phyloP scores from a whole-genome alignment of 2,797 vertebrate species.

The Telmatherina bonti region DNA sequence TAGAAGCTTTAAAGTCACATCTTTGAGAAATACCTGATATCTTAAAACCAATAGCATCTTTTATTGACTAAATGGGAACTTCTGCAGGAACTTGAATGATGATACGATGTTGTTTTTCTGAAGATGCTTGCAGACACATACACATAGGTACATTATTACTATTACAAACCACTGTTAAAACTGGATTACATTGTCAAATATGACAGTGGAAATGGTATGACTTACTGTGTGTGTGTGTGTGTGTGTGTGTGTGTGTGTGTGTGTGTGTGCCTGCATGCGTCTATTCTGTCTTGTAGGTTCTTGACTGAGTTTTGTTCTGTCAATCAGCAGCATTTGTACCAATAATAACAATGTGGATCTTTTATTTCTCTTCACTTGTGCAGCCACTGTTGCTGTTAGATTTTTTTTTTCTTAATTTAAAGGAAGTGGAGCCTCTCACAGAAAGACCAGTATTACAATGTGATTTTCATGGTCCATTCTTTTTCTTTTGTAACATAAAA shows the following conservation, averaged over 20 bases:
- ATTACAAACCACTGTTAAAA: background rate
- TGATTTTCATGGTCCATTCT: no score
- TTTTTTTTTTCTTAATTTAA: no score
- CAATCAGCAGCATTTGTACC: slow-evolving; percentile 32
- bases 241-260: background rate
- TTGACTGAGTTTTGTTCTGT: slow-evolving; percentile 26
- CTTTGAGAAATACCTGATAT: slow-evolving; percentile 57
- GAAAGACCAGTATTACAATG: no score
- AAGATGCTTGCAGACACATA: no score
- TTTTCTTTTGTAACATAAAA: no score
- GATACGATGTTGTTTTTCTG: no score
- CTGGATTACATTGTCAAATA: no score
- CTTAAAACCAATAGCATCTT: slow-evolving; percentile 50
- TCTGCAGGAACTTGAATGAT: slow-evolving; percentile 50
- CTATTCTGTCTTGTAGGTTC: slow-evolving; percentile 2
- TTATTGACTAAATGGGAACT: slow-evolving; percentile 35
- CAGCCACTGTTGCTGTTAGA: background rate
- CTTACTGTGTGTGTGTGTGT: no score
- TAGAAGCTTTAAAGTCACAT: slow-evolving; percentile 22
- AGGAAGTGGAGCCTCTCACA: no score
- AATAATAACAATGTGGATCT: slow-evolving; percentile 1
- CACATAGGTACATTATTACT: background rate
- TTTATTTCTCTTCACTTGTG: background rate
- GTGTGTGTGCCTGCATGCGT: no score
- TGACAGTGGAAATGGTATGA: background rate